A percentile compares a stretch with the other conserved stretches of the same genome.
Conservation (phyloP, 92 coral and sea anemone genomes). For the Paragorgia papillata region DNA sequence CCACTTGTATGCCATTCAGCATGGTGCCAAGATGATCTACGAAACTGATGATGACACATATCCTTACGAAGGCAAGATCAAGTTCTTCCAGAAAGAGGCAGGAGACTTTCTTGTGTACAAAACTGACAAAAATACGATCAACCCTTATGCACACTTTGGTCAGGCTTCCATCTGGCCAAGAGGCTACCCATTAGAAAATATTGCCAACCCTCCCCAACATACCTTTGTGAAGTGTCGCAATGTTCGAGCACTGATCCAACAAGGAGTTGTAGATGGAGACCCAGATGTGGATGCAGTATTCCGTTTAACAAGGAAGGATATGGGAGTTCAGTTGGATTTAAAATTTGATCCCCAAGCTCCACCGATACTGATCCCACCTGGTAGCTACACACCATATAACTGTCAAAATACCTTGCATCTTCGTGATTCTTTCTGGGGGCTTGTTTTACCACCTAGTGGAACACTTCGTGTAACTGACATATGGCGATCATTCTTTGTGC, state of each 20-base stretch:
- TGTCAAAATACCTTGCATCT: conserved; percentile 33
- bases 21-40: conserved; percentile 90
- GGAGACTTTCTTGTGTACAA: conserved; percentile 84
- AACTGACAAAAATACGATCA: conserved; percentile 63
- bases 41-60: conserved; percentile 97
- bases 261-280: conserved; percentile 78
- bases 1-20: conserved; percentile 93
- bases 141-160: conserved; percentile 96
- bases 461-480: conserved; percentile 41
- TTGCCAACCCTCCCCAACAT: conserved; percentile 31
- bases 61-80: conserved; percentile 74
- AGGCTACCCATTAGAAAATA: conserved; percentile 41
- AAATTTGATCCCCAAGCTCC: conserved; percentile 35
- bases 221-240: conserved; percentile 31
- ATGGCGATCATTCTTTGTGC: conserved; percentile 38
- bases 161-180: conserved; percentile 48
- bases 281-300: conserved; percentile 97
- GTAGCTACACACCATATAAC: conserved; percentile 74
- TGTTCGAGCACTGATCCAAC: conserved; percentile 31
- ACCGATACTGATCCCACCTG: conserved; percentile 52
- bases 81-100: conserved; percentile 66
- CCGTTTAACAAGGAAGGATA: conserved; percentile 52
- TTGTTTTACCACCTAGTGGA: conserved; percentile 42
- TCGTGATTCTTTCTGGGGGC: conserved; percentile 34
- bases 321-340: conserved; percentile 40